Conservation (phyloP, 2,797 vertebrate genomes). For the Aulostomus chinensis region DNA sequence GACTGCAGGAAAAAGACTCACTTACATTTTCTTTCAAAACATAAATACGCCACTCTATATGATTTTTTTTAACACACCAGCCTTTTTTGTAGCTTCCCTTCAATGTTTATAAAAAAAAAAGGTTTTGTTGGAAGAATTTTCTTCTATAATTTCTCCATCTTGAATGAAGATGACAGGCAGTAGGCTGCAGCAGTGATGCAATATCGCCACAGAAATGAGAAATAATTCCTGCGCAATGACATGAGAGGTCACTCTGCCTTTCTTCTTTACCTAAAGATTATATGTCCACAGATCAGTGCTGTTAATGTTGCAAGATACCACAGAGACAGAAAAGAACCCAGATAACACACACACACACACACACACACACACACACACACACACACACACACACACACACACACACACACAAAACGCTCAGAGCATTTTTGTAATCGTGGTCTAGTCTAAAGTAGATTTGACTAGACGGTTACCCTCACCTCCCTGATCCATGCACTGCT, state of each 20-base stretch:
- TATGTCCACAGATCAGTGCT: conserved; percentile 25
- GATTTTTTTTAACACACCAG: conserved; percentile 12
- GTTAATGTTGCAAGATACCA: conserved; percentile 36
- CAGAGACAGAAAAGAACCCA: conserved; percentile 28
- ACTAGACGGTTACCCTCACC: conserved; percentile 42
- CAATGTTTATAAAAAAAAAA: conserved; percentile 34
- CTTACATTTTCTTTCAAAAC: conserved; percentile 55
- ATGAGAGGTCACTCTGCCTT: conserved; percentile 41
- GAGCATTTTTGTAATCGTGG: conserved; percentile 9
- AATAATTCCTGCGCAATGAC: conserved; percentile 34
- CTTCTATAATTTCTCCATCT: conserved; percentile 18
- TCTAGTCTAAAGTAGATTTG: conserved; percentile 22
- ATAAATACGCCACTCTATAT: conserved; percentile 26
- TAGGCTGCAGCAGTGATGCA: conserved; percentile 32
- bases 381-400: conserved; percentile 1
- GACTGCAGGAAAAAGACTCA: conserved; percentile 61
- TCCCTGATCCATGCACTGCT: conserved; percentile 49
- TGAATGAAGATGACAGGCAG: conserved; percentile 29
- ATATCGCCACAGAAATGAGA: conserved; percentile 45
- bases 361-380: conserved; percentile 3
- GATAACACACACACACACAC: not conserved
- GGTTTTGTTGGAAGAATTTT: conserved; percentile 11
- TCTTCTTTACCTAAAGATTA: conserved; percentile 28
- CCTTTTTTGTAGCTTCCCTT: conserved; percentile 6
- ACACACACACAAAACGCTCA: not conserved